Percentiles rank a stretch among this genome's conserved stretches.
phyloP scores from a whole-genome alignment of 1,140 invertebrate genomes.

The Vanessa tameamea region DNA sequence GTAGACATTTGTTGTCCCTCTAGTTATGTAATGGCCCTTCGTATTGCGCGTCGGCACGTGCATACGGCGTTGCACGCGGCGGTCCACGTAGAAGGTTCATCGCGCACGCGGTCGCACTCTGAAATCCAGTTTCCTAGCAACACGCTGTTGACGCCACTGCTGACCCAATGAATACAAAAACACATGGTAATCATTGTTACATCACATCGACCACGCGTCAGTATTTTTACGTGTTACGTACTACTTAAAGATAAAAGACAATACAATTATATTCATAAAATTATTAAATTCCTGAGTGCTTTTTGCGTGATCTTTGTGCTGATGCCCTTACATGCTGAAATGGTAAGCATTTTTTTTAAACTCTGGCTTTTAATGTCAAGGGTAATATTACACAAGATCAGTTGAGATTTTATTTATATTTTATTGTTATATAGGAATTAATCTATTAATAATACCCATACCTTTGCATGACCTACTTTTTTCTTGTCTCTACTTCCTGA shows the following conservation, averaged over 20 bases:
- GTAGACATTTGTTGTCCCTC: slow-evolving; percentile 47
- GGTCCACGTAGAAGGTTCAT: slow-evolving; percentile 67
- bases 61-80: slow-evolving; percentile 60
- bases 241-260: slow-evolving; percentile 51
- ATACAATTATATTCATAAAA: slow-evolving; percentile 52
- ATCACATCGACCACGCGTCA: slow-evolving; percentile 62
- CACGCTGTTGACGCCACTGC: slow-evolving; percentile 75
- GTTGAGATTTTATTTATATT: neutral
- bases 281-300: slow-evolving; percentile 35
- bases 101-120: slow-evolving; percentile 69
- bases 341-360: slow-evolving; percentile 28
- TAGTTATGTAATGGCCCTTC: slow-evolving; percentile 75
- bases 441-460: slow-evolving; percentile 43
- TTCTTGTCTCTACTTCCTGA: slow-evolving; percentile 51
- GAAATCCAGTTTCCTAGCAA: slow-evolving; percentile 77
- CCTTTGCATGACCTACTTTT: slow-evolving; percentile 64
- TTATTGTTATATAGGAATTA: neutral
- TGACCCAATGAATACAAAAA: slow-evolving; percentile 76
- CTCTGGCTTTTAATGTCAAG: slow-evolving; percentile 32
- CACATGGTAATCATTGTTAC: slow-evolving; percentile 74
- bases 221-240: slow-evolving; percentile 58
- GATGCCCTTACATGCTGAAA: slow-evolving; percentile 30
- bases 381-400: slow-evolving; percentile 15
- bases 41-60: slow-evolving; percentile 61
- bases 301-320: slow-evolving; percentile 37